phyloP scores from a whole-genome alignment of 2,113 vertebrate species.

The Silurus glanis region DNA sequence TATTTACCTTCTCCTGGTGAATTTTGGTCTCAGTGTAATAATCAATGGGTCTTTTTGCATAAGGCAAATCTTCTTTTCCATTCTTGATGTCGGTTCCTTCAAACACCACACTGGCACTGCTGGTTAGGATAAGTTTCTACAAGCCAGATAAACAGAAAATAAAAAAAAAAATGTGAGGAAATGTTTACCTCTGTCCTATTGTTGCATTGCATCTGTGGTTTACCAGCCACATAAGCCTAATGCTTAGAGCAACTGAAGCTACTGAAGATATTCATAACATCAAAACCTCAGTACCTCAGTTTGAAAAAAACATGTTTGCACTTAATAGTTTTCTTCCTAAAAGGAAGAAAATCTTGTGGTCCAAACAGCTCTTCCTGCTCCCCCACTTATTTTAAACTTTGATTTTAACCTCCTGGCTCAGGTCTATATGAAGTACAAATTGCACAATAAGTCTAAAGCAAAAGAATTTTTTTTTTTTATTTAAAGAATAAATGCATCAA shows the following conservation, averaged over 20 bases:
- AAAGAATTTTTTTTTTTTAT: too few relatives aligned
- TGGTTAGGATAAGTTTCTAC: slow-evolving; percentile 92
- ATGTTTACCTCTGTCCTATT: background rate
- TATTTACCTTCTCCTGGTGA: slow-evolving; percentile 87
- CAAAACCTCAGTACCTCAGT: background rate
- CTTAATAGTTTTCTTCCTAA: background rate
- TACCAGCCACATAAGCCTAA: too few relatives aligned
- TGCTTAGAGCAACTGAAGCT: too few relatives aligned
- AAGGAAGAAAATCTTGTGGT: background rate
- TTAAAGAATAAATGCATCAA: background rate
- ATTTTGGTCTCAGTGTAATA: slow-evolving; percentile 98
- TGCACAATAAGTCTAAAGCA: background rate
- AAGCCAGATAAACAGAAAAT: background rate
- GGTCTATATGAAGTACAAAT: background rate
- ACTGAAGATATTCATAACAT: too few relatives aligned
- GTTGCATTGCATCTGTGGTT: too few relatives aligned
- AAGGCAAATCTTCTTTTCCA: slow-evolving; percentile 89
- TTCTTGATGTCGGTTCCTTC: slow-evolving; percentile 92
- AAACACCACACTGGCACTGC: slow-evolving; percentile 95
- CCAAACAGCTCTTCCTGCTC: background rate
- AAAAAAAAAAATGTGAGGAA: background rate
- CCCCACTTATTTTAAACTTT: too few relatives aligned
- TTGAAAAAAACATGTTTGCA: background rate
- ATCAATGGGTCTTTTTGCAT: slow-evolving; percentile 88
- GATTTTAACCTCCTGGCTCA: too few relatives aligned